Base-by-base conservation (phyloP, 2,797 vertebrate species). In the Alcedo quadribrachys region DNA sequence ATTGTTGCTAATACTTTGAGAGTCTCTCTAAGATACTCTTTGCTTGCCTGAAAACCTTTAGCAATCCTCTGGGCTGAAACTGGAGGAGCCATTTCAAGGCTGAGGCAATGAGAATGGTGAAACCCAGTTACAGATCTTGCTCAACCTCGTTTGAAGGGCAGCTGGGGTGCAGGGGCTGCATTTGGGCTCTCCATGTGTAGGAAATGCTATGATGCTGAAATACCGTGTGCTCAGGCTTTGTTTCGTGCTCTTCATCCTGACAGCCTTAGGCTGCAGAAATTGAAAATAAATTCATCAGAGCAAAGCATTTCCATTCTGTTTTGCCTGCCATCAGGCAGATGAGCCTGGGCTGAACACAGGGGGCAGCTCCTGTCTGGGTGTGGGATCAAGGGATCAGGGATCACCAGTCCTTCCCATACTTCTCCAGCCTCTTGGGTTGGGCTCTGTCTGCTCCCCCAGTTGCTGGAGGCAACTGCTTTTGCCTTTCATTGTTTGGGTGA, bases 391-490 rank as follows among this genome's bases (percentile, higher is more conserved):
- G 28, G 17, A 61, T 5, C 1, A 1, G 66, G 12, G 12, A 28
- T 45, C 40, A 2, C 7, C 2, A 2, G 2, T 19, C 12, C 43
- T 74, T 19, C 28, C 46, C 0, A 1, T 16, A 30, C 21, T 17
- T 7, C 22, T 69, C 57, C 75, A 68, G 4, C 35, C 63, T 33
- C 24, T 51, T 5, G 0, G 33, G 14, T 30, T 68, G 80, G 28
- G 19, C 27, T 87, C 58, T 57, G 50, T 35, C 0, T 0, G 15
- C 2, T 10, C 28, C 70, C 43, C 42, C 0, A 0, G 7, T 9
- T 1, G 4, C 37, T 55, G 45, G 40, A 58, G 48, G 46, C 16
- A 33, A 25, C 22, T 12, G 7, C 15, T 46, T 85, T 79, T 21
- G 18, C 40, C 61, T 85, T 33, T n/a, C 33, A 53, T 69, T 55